Conservation (phyloP, 2,113 vertebrate genomes). For the Gnathonemus echidnorhynchus region DNA sequence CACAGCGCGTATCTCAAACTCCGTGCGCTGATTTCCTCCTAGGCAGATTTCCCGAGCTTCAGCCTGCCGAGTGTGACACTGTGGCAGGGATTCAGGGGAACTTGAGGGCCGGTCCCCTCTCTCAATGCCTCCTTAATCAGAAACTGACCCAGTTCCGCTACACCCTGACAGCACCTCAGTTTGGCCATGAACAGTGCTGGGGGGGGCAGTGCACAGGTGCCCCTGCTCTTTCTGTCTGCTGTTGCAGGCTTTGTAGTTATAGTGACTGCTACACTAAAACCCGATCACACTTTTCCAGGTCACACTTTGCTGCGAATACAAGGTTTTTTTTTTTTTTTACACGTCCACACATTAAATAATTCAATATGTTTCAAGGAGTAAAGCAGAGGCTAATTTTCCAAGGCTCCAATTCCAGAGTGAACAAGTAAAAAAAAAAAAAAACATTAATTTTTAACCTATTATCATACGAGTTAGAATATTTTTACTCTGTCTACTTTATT, state of each 20-base stretch:
- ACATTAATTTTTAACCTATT: conserved; percentile 7
- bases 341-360: not conserved
- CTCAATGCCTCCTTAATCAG: not conserved
- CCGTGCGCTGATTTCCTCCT: not conserved
- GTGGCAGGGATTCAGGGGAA: not conserved
- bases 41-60: not conserved
- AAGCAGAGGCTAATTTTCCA: conserved; percentile 1
- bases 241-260: not conserved
- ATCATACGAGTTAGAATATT: not conserved
- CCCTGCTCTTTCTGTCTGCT: not conserved
- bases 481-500: conserved; percentile 9
- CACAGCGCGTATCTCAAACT: not conserved
- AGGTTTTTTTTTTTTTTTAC: not conserved
- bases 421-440: not conserved
- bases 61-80: not conserved
- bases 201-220: not conserved
- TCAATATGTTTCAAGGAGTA: not conserved
- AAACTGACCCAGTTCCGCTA: not conserved
- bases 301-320: not conserved
- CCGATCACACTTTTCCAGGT: not conserved
- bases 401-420: not conserved
- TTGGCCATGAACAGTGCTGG: not conserved
- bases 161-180: not conserved
- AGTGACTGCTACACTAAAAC: not conserved
- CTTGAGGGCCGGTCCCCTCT: not conserved